Evolutionary conservation across 2,888 invertebrate species (phyloP), one percentile per base, ranked within the genome.

Genomic region (Buathra laborator): DNA sequence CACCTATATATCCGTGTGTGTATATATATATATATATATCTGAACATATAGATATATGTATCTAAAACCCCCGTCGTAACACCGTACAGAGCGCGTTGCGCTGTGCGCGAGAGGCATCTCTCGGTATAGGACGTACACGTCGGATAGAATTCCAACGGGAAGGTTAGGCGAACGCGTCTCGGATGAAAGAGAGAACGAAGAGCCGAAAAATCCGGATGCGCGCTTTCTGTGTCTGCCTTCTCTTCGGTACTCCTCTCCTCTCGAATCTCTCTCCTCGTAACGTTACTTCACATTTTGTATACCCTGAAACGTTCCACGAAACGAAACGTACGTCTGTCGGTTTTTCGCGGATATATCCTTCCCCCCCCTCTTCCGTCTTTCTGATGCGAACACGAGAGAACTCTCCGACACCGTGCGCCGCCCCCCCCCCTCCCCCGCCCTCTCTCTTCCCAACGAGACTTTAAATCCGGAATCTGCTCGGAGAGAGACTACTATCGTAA

Each of bases 71-170:
- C 24, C 56, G 19, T 12, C 56, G 56, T 56, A 56, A 53, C 71
- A 71, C 44, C 37, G 71, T 43, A 56, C 56, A 14, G 43, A 53
- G 71, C 72, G 29, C 37, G 64, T 37, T 66, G 32, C 48, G 46
- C 56, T 59, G 43, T 29, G 14, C 67, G 19, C 68, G 16, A 48
- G 29, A 68, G 77, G 75, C 80, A 82, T 79, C 66, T 48, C 66
- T 43, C 59, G 44, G 53, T 48, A 24, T 24, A n/a, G 53, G 59
- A 77, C 68, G 75, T 80, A 51, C 62, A 79, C 68, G 81, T 76
- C 76, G 79, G 80, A 77, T 83, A 70, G 80, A 76, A 83, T 85
- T 83, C 85, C 82, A 10, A 76, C 71, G 80, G n/a, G 44, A 64
- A 70, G 81, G 77, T 12, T 46, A 44, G 53, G 53, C 62, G 71